Evolutionary conservation across 2,797 vertebrate species (phyloP).

Genomic region (Coregonus sp.): DNA sequence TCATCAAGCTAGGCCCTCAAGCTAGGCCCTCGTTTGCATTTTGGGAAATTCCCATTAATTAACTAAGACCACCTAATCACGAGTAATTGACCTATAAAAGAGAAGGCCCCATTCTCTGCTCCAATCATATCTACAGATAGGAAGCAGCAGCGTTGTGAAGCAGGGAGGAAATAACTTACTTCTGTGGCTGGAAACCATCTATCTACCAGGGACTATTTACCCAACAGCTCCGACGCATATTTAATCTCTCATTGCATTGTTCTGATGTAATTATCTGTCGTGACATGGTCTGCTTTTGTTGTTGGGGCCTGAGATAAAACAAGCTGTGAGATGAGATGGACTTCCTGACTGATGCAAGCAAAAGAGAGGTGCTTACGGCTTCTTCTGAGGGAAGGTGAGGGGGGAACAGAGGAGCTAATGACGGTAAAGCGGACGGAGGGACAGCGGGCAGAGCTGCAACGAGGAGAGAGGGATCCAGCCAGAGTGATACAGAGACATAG

Average conservation of each 20-base stretch:
- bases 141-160: constrained; percentile 53
- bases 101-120: constrained; percentile 82
- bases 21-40: constrained; percentile 76
- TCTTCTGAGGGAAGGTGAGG: constrained; percentile 80
- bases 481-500: constrained; percentile 93
- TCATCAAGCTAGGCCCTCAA: constrained; percentile 68
- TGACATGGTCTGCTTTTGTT: constrained; percentile 62
- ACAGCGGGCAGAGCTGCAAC: background rate
- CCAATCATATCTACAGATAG: constrained; percentile 82
- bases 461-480: constrained; percentile 69
- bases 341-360: background rate
- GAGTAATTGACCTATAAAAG: constrained; percentile 91
- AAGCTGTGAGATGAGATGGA: background rate
- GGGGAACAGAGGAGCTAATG: constrained; percentile 86
- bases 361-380: constrained; percentile 78
- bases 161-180: constrained; percentile 4
- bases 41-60: constrained; percentile 83
- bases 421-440: constrained; percentile 63
- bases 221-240: constrained; percentile 38
- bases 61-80: constrained; percentile 87
- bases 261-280: constrained; percentile 76
- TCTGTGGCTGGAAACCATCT: constrained; percentile 20
- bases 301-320: background rate
- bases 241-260: constrained; percentile 49
- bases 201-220: constrained; percentile 44